Base-by-base conservation (phyloP, 2,113 vertebrate genomes). In the Lophochroa leadbeateri region DNA sequence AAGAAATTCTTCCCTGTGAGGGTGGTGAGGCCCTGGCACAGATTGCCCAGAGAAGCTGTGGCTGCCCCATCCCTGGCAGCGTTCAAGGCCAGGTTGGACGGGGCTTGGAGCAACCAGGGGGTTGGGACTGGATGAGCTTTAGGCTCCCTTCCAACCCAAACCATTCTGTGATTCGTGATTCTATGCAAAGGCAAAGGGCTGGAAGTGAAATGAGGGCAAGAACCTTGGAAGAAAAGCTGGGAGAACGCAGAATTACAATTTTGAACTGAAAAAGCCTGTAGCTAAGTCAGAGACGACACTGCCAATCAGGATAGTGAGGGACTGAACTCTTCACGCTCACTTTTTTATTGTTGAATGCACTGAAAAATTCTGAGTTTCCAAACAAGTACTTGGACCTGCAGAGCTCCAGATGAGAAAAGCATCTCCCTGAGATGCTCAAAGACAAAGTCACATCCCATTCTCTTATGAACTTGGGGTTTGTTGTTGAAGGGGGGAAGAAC, bases 361-460 rank as follows among this genome's bases (percentile, higher is more conserved):
- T 95, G 92, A 96, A 96, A 91, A 74, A 18, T n/a, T 52, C 53
- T 65, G 85, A 93, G 17, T 71, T 87, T 82, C 94, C 96, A 87
- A 96, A 96, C 72, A 94, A 47, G 50, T n/a, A 37, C 61, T 89
- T 67, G 49, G 77, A 33, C 71, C 64, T 78, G 83, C 96, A 75
- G 88, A 92, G 60, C 72, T 55, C 3, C 46, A 82, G 39, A 28
- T 47, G 33, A 81, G 39, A 55, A 25, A 65, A 63, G 10, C 57
- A 35, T 53, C 29, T 79, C 39, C 29, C 33, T 16, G 53, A 35
- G 6, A 25, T 46, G 11, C 44, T 67, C 17, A 49, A 3, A 90
- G 39, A 86, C 57, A 91, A 69, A 97, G 93, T 95, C 87, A 96
- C 52, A 29, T 35, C 58, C 33, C 8, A 47, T 80, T 94, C 70